These are phyloP conservation scores for Sinhomidia bicolor DNA, from an alignment of 2,888 invertebrate species.

Conservation along the genomic window DNA sequence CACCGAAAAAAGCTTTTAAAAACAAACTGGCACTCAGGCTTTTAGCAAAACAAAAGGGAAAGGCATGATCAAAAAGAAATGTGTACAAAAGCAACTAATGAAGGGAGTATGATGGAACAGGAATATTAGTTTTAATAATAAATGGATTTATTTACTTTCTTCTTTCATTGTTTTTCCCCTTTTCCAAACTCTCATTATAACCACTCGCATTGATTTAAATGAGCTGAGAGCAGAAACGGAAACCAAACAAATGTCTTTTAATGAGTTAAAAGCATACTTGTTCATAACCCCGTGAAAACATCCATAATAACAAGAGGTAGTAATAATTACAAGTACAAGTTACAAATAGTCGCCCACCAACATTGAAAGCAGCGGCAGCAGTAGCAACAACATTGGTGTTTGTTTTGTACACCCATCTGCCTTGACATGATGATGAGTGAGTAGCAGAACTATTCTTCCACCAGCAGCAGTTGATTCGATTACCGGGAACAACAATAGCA, in stretches of 20 bases:
- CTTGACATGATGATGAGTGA: neutral
- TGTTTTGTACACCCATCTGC: neutral
- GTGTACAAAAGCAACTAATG: neutral
- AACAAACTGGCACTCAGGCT: neutral
- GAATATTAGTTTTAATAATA: neutral
- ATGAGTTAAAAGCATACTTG: neutral
- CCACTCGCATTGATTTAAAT: conserved; percentile 19
- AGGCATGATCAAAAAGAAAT: neutral
- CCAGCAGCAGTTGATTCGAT: neutral
- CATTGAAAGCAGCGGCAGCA: neutral
- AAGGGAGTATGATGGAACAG: neutral
- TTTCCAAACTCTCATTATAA: neutral
- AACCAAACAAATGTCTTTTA: neutral
- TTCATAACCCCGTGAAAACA: neutral
- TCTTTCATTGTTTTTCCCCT: neutral
- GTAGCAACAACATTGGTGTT: no score
- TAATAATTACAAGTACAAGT: neutral
- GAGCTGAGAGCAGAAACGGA: neutral
- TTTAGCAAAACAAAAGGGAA: neutral
- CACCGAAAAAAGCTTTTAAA: no score
- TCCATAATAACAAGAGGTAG: neutral
- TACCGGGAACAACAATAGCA: neutral
- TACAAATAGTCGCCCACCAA: neutral
- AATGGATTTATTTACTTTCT: conserved; percentile 9
- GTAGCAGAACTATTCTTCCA: no score